phyloP scores from a whole-genome alignment of 2,797 vertebrate genomes.

The Halcyon badia region DNA sequence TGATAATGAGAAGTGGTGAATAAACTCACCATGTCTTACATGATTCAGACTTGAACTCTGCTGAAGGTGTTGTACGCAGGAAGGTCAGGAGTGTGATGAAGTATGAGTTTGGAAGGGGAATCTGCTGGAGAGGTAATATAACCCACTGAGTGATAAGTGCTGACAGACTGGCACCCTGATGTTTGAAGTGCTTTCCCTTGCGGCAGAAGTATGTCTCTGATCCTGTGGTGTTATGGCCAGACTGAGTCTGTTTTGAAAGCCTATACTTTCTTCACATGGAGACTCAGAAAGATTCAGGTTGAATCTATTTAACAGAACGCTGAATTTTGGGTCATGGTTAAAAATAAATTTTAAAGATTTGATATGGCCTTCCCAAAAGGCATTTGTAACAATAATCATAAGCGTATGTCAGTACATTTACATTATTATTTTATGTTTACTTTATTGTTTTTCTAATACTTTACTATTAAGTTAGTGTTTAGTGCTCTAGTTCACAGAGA shows the following conservation, averaged over 20 bases:
- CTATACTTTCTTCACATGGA: conserved; percentile 23
- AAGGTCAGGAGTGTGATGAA: conserved; percentile 58
- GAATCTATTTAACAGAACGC: conserved; percentile 29
- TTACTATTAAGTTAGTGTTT: background rate
- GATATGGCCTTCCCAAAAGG: background rate
- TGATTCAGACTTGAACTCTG: conserved; percentile 42
- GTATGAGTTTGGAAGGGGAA: conserved; percentile 39
- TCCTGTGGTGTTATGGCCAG: conserved; percentile 46
- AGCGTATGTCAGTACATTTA: background rate
- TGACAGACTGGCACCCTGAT: conserved; percentile 60
- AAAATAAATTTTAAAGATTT: background rate
- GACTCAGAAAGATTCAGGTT: background rate
- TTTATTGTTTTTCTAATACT: conserved; percentile 22
- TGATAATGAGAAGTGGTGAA: background rate
- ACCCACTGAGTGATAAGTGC: conserved; percentile 64
- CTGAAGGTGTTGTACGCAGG: background rate
- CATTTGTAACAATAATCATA: conserved; percentile 16
- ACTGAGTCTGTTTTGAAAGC: conserved; percentile 48
- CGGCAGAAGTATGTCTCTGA: conserved; percentile 19
- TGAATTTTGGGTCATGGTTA: background rate
- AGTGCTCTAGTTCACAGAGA: background rate
- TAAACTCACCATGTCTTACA: background rate
- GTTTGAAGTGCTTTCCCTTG: conserved; percentile 50
- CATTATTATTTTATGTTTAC: conserved; percentile 21
- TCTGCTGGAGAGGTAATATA: conserved; percentile 39